Percentiles rank a stretch among this genome's conserved stretches.
Conservation (phyloP, 2,797 vertebrate genomes). For the Novumbra hubbsi region DNA sequence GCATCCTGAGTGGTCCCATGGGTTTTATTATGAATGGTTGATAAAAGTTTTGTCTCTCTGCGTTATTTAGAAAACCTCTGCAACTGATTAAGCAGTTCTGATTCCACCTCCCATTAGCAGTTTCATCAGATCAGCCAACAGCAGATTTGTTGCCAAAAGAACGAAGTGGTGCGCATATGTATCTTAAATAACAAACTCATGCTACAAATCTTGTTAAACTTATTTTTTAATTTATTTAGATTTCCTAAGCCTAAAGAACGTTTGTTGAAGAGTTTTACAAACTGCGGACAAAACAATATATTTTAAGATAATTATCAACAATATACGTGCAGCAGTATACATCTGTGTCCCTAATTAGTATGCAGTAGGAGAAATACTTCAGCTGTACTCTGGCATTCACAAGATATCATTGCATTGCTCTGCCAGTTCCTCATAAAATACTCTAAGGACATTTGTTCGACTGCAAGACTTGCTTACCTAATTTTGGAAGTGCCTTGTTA, state of each 20-base stretch:
- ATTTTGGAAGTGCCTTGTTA: neutral
- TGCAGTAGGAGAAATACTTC: neutral
- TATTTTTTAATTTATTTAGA: neutral
- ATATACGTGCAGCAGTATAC: neutral
- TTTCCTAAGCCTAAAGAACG: neutral
- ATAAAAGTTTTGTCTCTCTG: no score
- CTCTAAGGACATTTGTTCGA: neutral
- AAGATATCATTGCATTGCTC: neutral
- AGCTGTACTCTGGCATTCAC: conserved; percentile 17
- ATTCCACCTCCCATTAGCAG: no score
- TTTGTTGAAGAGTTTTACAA: neutral
- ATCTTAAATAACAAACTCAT: no score
- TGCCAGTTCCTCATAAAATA: neutral
- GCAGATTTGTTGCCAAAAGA: no score
- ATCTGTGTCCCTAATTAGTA: neutral
- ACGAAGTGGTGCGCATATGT: no score
- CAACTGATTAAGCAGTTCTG: no score
- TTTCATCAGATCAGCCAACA: no score
- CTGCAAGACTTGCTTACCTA: neutral
- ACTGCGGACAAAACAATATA: conserved; percentile 5
- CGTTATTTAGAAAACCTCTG: no score
- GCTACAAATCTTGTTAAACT: no score
- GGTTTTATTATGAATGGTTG: no score
- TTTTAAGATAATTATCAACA: conserved; percentile 7
- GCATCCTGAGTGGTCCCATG: no score